Conservation (phyloP, 2,113 vertebrate genomes). For the Eulemur rufifrons region DNA sequence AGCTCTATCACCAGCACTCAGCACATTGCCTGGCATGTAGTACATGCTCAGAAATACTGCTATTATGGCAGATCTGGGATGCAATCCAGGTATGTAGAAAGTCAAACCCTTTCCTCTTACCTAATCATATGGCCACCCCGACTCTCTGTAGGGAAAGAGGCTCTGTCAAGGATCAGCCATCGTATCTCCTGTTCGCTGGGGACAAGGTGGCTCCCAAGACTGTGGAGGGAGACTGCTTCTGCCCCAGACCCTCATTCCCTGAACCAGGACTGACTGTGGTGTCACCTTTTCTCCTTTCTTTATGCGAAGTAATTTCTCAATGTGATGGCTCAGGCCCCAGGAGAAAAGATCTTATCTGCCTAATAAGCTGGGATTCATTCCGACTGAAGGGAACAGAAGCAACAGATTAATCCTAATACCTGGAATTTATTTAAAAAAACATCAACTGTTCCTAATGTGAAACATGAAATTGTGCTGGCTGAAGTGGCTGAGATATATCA, state of each 20-base stretch:
- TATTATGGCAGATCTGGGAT: not conserved
- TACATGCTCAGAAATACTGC: not conserved
- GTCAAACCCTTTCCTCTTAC: not conserved
- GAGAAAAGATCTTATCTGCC: slow-evolving; percentile 28
- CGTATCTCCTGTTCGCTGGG: not conserved
- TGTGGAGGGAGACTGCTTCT: not conserved
- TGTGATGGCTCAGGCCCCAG: not conserved
- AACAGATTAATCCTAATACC: not conserved
- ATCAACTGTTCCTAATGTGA: not conserved
- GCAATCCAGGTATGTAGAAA: not conserved
- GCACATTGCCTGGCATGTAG: not conserved
- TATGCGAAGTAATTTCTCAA: slow-evolving; percentile 48
- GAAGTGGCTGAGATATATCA: not conserved
- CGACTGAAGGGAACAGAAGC: slow-evolving; percentile 20
- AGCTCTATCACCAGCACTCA: not conserved
- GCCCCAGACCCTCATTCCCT: not conserved
- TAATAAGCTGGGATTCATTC: slow-evolving; percentile 9
- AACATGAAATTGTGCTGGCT: not conserved
- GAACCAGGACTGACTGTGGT: slow-evolving; percentile 32
- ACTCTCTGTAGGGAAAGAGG: not conserved
- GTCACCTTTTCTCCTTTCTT: slow-evolving; percentile 34
- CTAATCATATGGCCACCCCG: not conserved
- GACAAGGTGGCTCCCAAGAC: not conserved
- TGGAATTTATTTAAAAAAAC: slow-evolving; percentile 24
- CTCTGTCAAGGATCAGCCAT: not conserved